Conservation (phyloP, 2,888 invertebrate genomes). For the Eulithis prunata region DNA sequence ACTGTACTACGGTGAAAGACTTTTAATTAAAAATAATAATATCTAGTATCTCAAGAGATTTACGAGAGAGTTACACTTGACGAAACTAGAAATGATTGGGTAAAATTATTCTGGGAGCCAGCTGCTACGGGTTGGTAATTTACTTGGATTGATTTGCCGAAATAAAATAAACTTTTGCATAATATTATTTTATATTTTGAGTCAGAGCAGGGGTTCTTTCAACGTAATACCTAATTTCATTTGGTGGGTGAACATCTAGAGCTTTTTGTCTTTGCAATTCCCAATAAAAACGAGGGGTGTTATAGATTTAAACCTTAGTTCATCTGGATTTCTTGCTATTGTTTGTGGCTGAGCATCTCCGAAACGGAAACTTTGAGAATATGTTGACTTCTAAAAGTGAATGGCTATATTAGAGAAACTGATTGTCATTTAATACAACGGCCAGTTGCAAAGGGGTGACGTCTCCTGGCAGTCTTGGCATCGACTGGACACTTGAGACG, state of each 20-base stretch:
- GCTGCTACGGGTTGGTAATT: slow-evolving; percentile 45
- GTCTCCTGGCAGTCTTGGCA: slow-evolving; percentile 65
- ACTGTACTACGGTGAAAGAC: slow-evolving; percentile 27
- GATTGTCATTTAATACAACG: slow-evolving; percentile 31
- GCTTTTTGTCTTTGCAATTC: no score
- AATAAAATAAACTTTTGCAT: slow-evolving; percentile 27
- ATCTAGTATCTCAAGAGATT: slow-evolving; percentile 51
- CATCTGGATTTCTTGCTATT: no score
- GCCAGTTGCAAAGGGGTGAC: slow-evolving; percentile 38
- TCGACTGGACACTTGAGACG: slow-evolving; percentile 74
- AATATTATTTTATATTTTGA: slow-evolving; percentile 20
- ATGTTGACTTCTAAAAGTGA: slow-evolving; percentile 1
- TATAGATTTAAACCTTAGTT: no score
- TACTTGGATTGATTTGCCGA: not conserved
- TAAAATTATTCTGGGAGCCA: slow-evolving; percentile 54
- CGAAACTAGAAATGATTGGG: slow-evolving; percentile 53
- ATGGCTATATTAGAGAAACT: slow-evolving; percentile 24
- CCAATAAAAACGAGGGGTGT: no score
- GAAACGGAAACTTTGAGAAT: no score
- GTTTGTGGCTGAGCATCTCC: no score
- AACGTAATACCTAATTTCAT: not conserved
- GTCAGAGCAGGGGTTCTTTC: not conserved
- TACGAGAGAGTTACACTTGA: slow-evolving; percentile 56
- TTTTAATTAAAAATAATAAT: slow-evolving; percentile 56
- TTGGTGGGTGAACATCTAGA: no score